Evolutionary conservation across 2,888 invertebrate species (phyloP).

Genomic region (Schizaphis graminum): DNA sequence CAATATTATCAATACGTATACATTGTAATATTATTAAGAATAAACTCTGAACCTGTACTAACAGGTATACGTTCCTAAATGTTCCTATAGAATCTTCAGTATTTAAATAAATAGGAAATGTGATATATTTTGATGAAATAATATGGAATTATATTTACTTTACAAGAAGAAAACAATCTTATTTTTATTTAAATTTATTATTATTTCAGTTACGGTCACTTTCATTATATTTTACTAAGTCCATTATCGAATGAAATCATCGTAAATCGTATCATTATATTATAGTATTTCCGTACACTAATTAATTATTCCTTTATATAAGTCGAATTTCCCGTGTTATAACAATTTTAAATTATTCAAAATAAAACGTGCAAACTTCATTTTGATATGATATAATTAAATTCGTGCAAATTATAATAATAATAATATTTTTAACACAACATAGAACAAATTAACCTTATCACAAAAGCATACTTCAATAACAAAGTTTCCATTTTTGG

Average conservation of each 20-base stretch:
- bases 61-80: background rate
- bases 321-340: constrained; percentile 25
- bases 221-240: constrained; percentile 2
- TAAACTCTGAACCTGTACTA: background rate
- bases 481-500: constrained; percentile 3
- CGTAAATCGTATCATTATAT: background rate
- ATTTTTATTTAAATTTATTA: background rate
- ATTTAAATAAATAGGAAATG: background rate
- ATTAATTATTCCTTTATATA: constrained; percentile 25
- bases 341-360: constrained; percentile 54
- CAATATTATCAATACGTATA: constrained; percentile 15
- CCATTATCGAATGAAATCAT: background rate
- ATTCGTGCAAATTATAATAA: constrained; percentile 64
- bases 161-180: background rate
- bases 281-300: constrained; percentile 7
- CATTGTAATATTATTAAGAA: background rate
- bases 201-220: background rate
- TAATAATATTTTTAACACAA: constrained; percentile 52
- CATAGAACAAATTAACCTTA: constrained; percentile 43
- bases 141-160: background rate
- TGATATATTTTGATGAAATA: background rate
- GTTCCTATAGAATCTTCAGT: background rate
- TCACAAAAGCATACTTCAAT: constrained; percentile 53
- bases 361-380: constrained; percentile 60
- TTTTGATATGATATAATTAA: constrained; percentile 62